Conservation (phyloP, 2,888 invertebrate species). For the Andrena bicolor region DNA sequence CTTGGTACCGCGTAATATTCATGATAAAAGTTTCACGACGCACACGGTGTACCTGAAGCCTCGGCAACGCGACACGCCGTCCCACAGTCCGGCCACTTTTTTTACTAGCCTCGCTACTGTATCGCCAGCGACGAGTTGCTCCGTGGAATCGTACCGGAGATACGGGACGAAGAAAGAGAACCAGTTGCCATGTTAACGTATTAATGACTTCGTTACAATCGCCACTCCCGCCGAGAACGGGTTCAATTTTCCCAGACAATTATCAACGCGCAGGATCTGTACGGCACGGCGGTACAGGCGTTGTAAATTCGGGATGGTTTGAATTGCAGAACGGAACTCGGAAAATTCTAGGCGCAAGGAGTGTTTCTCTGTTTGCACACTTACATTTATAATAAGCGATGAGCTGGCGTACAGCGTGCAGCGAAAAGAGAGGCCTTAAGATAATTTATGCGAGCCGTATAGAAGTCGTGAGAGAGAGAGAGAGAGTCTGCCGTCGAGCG, state of each 20-base stretch:
- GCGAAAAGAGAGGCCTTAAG: no score
- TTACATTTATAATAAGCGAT: no score
- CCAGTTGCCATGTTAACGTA: background rate
- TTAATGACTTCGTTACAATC: background rate
- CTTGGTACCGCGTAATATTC: constrained; percentile 59
- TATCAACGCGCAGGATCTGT: no score
- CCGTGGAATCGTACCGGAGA: background rate
- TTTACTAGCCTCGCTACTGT: constrained; percentile 23
- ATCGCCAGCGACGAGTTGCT: background rate
- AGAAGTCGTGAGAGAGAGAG: background rate
- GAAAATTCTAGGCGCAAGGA: background rate
- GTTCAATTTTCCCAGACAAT: no score
- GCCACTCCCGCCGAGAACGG: background rate
- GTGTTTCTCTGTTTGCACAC: background rate
- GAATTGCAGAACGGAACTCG: background rate
- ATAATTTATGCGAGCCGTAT: background rate
- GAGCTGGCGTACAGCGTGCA: no score
- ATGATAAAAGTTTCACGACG: constrained; percentile 54
- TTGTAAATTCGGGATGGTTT: no score
- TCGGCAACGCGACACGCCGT: constrained; percentile 16
- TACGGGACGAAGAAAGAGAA: background rate
- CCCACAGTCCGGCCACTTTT: constrained; percentile 24
- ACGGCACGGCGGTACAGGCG: no score
- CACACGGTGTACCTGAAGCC: constrained; percentile 3
- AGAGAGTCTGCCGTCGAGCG: background rate